Evolutionary conservation across 35 echinoderm and acorn worm species (phyloP).

Genomic region (Anneissia japonica): DNA sequence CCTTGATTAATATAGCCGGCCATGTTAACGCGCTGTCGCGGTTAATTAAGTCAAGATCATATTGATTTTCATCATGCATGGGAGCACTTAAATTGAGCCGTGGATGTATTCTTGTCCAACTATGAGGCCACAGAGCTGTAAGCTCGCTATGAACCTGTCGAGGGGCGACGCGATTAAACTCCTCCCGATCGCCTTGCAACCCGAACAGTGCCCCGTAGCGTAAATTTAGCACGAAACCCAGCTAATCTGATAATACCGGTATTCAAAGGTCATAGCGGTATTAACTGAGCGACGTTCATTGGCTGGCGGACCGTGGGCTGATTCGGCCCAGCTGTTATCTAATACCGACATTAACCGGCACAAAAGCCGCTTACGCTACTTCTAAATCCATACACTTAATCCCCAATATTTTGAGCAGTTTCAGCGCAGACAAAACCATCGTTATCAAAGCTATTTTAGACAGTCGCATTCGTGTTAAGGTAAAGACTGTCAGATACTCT

Average conservation of each 20-base stretch:
- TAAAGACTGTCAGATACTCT: not conserved
- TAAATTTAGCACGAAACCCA: not conserved
- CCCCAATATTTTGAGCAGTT: not conserved
- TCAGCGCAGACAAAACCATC: not conserved
- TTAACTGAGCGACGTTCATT: not conserved
- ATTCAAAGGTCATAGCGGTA: conserved; percentile 1
- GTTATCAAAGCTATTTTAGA: not conserved
- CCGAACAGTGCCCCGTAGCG: not conserved
- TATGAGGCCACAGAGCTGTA: not conserved
- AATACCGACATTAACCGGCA: not conserved
- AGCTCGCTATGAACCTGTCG: not conserved
- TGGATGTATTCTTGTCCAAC: not conserved
- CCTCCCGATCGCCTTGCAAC: not conserved
- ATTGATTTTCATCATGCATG: not conserved
- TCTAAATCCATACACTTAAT: not conserved
- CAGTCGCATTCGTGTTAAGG: not conserved
- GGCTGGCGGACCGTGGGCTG: not conserved
- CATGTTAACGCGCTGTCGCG: no score
- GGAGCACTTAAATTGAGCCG: not conserved
- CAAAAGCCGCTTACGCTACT: not conserved
- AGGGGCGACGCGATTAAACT: not conserved
- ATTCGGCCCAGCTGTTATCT: not conserved
- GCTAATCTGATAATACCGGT: not conserved
- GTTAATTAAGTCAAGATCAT: not conserved
- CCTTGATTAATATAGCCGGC: no score